Conservation (phyloP, 2,888 invertebrate species). For the Itoplectis maculator region DNA sequence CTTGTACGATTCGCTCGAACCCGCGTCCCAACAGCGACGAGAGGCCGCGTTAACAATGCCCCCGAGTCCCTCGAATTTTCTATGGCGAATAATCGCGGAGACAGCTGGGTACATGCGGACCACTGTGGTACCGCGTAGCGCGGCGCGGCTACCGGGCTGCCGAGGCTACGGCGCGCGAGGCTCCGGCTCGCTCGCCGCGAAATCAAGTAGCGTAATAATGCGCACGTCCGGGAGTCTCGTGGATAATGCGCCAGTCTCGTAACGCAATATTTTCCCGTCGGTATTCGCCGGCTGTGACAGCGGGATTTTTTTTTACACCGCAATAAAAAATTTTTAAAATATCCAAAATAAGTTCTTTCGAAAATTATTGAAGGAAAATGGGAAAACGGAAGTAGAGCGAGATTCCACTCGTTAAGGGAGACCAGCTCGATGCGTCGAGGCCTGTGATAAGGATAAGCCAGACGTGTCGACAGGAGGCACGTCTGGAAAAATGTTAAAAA, state of each 20-base stretch:
- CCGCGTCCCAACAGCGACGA: not conserved
- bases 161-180: not conserved
- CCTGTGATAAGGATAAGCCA: too few species aligned
- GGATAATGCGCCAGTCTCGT: not conserved
- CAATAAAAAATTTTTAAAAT: not conserved
- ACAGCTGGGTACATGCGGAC: slow-evolving; percentile 77
- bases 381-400: not conserved
- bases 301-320: too few species aligned
- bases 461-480: too few species aligned
- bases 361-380: not conserved
- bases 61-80: slow-evolving; percentile 80
- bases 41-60: slow-evolving; percentile 76
- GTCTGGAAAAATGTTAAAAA: too few species aligned
- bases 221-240: slow-evolving; percentile 68
- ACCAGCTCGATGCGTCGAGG: too few species aligned
- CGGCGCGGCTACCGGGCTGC: not conserved
- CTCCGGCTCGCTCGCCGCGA: slow-evolving; percentile 75
- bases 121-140: too few species aligned
- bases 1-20: too few species aligned
- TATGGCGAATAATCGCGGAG: slow-evolving; percentile 83
- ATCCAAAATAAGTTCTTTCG: not conserved
- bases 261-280: slow-evolving; percentile 15
- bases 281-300: slow-evolving; percentile 19
- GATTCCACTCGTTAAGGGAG: too few species aligned
- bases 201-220: slow-evolving; percentile 84